Base-by-base conservation (phyloP, 2,888 invertebrate species). In the Scaptomyza reducta region DNA sequence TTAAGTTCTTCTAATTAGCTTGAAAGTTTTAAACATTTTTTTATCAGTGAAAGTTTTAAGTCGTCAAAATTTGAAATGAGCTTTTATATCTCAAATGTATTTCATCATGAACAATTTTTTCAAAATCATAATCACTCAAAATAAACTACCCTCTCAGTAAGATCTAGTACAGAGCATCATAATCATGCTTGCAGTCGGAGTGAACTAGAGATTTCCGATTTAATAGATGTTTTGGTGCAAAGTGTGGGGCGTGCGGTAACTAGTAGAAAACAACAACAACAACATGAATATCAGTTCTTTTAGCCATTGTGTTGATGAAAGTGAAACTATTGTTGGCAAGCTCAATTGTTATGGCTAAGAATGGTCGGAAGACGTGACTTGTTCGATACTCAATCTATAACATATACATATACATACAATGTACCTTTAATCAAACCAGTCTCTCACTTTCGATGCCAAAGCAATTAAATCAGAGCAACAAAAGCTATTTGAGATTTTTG, bases 281-380 rank as follows among this genome's bases (percentile, higher is more conserved):
- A 41, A n/a, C 31, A 33, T 14, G 33, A 53, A 64, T 40, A 63
- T 45, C 60, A 45, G 58, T 78, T 80, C 76, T 77, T 74, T 60
- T 1, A 42, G 51, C 58, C 55, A 56, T 79, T 72, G 74, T 69
- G 73, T 79, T 62, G 71, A 82, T 71, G 85, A 84, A 84, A 84
- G 83, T 84, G 81, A 84, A 84, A 86, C 77, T 60, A 58, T 62
- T 51, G 45, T 53, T 13, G 56, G 46, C 55, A 51, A 71, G 58
- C 69, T 25, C 65, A 63, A 81, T 84, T 59, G 68, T 27, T 70
- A 67, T 70, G 79, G 69, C 10, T 42, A 49, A 74, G 79, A 85
- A 75, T 74, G 41, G 49, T 33, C 10, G 22, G 56, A 44, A 62
- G 55, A 56, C 50, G 57, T 63, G 59, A 31, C 60, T 50, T 55